phyloP scores from a whole-genome alignment of 30 jellyfish, hydroid and myxozoan species.

The Aurelia sp. region DNA sequence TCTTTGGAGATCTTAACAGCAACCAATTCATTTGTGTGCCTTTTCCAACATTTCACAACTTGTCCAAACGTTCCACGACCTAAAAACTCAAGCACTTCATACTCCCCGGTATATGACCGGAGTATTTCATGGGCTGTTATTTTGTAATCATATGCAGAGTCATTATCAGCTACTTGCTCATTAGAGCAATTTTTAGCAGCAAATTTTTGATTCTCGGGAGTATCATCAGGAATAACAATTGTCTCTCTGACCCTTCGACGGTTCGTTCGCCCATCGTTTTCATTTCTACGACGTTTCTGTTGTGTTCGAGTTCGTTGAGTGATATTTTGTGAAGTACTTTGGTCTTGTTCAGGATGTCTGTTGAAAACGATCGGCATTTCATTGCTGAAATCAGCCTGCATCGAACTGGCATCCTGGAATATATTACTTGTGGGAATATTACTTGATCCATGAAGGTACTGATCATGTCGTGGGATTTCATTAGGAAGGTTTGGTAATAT shows the following conservation, averaged over 20 bases:
- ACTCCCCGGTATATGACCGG: conserved; percentile 97
- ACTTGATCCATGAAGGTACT: conserved; percentile 31
- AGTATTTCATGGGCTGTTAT: conserved; percentile 96
- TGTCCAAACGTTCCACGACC: conserved; percentile 99
- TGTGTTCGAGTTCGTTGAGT: conserved; percentile 48
- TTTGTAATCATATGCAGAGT: conserved; percentile 92
- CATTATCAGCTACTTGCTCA: conserved; percentile 71
- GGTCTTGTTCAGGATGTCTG: conserved; percentile 34
- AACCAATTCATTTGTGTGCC: conserved; percentile 96
- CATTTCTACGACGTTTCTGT: conserved; percentile 58
- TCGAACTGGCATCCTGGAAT: conserved; percentile 36
- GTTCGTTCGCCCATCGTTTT: conserved; percentile 70
- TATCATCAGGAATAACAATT: conserved; percentile 93
- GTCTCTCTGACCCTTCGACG: conserved; percentile 83
- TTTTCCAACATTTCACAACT: conserved; percentile 99
- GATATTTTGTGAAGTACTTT: not conserved
- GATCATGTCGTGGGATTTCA: conserved; percentile 67
- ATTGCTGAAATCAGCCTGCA: conserved; percentile 19
- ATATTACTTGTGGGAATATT: conserved; percentile 4
- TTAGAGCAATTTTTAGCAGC: conserved; percentile 58
- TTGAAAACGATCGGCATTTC: conserved; percentile 40
- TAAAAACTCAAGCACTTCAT: conserved; percentile 95
- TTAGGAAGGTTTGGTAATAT: conserved; percentile 43
- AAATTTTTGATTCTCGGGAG: conserved; percentile 78
- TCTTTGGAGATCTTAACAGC: conserved; percentile 98